Base-by-base conservation (phyloP, 1,140 invertebrate genomes). In the Drosophila takahashii region DNA sequence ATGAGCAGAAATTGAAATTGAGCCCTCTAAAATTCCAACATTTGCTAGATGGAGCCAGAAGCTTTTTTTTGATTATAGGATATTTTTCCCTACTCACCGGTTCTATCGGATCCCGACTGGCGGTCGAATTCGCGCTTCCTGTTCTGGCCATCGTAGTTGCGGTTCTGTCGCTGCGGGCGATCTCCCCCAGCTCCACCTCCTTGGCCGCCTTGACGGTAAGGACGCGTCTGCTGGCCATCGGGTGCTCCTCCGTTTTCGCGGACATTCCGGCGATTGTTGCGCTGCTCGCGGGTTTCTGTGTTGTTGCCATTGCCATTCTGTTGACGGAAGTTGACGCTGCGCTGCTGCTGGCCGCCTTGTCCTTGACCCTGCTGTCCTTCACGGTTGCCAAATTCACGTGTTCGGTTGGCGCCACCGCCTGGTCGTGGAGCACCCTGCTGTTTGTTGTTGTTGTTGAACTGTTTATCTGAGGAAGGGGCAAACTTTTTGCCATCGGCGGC, bases 61-160 rank as follows among this genome's bases (percentile, higher is more conserved):
- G n/a, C n/a, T n/a, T n/a, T n/a, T n/a, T n/a, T n/a, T n/a, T n/a
- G n/a, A n/a, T n/a, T n/a, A n/a, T n/a, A n/a, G n/a, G n/a, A n/a
- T n/a, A n/a, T n/a, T 39, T 39, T 39, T 18, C 9, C 5, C 5
- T 4, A 92, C 98, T 97, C 62, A 91, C 90, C 90, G 92, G 97
- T 98, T 94, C 97, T 98, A 91, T 98, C 97, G 57, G 97, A 98
- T 75, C 98, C 98, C 89, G 97, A 98, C 92, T 98, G 97, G 70
- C 98, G 95, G 93, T 99, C 98, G 92, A 97, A 99, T 93, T 99
- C 98, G 37, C 97, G 95, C 93, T 98, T 98, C 41, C 91, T 81
- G 78, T 91, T 91, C 74, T 96, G 94, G 74, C 96, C 95, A 74
- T 95, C 95, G 87, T 95, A 96, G 69, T 93, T 93, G 18, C 94